phyloP scores from a whole-genome alignment of 2,888 invertebrate species.

The Calliphora vomitoria region DNA sequence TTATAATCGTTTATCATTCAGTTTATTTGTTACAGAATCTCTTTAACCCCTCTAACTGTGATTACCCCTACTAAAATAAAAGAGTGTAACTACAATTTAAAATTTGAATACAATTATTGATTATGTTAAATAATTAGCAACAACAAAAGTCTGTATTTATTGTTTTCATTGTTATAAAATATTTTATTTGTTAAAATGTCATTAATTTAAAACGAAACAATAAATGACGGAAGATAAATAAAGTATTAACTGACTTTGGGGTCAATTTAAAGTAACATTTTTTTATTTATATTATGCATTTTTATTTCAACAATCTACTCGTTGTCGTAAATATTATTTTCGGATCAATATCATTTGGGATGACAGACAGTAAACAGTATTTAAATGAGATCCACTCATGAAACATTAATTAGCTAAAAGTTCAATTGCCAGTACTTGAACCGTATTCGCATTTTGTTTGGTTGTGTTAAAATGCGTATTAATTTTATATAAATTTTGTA shows the following conservation, averaged over 20 bases:
- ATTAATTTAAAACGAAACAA: constrained; percentile 32
- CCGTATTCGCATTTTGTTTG: not conserved
- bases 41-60: too few relatives aligned
- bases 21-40: too few relatives aligned
- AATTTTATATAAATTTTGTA: too few relatives aligned
- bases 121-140: constrained; percentile 14
- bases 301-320: not conserved
- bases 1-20: too few relatives aligned
- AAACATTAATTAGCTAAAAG: constrained; percentile 38
- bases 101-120: constrained; percentile 2
- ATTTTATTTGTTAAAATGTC: constrained; percentile 12
- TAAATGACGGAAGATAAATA: constrained; percentile 35
- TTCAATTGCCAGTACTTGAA: constrained; percentile 35
- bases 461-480: too few relatives aligned
- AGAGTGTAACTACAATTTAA: not conserved
- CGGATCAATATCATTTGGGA: not conserved
- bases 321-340: constrained; percentile 1
- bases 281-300: not conserved
- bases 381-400: not conserved
- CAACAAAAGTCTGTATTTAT: not conserved
- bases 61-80: too few relatives aligned
- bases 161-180: not conserved
- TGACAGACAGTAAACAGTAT: constrained; percentile 29
- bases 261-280: constrained; percentile 7
- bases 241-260: constrained; percentile 21